A percentile compares a stretch with the other conserved stretches of the same genome.
Evolutionary conservation across 2,888 invertebrate species (phyloP).

Genomic region (Lasioglossum leucozonium): DNA sequence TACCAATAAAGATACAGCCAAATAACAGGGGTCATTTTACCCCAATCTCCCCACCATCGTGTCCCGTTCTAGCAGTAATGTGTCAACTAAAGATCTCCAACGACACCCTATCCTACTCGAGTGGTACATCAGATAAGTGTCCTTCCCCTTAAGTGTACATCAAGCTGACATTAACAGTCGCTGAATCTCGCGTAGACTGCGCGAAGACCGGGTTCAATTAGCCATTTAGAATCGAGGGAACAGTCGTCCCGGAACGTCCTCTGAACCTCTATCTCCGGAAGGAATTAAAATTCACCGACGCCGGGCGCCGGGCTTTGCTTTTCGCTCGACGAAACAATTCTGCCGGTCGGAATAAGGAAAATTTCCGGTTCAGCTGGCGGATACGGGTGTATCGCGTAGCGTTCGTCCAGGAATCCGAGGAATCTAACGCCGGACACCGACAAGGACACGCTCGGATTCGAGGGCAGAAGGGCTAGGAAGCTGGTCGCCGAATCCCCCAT

Average conservation of each 20-base stretch:
- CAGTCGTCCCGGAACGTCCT: not conserved
- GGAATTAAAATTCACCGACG: conserved; percentile 11
- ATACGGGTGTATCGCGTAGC: not conserved
- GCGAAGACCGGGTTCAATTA: not conserved
- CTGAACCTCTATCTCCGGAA: not conserved
- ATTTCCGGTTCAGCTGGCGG: conserved; percentile 41
- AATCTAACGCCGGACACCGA: conserved; percentile 36
- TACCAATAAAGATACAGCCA: not conserved
- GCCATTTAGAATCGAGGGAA: not conserved
- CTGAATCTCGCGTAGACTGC: not conserved
- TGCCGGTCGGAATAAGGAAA: conserved; percentile 20
- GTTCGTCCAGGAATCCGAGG: conserved; percentile 46
- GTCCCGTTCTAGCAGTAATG: not conserved
- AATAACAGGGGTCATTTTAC: no score
- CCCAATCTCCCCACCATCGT: no score
- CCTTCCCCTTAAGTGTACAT: not conserved
- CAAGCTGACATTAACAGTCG: not conserved
- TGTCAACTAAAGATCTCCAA: not conserved
- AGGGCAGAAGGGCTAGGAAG: not conserved
- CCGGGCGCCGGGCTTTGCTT: not conserved
- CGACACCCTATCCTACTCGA: not conserved
- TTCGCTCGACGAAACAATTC: conserved; percentile 25
- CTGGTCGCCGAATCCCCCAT: not conserved
- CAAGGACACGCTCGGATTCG: not conserved
- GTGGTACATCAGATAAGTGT: not conserved